A percentile compares a stretch with the other conserved stretches of the same genome.
These are phyloP conservation scores for Rhagoletis pomonella DNA, from an alignment of 1,140 invertebrate genomes.

Conservation along the genomic window DNA sequence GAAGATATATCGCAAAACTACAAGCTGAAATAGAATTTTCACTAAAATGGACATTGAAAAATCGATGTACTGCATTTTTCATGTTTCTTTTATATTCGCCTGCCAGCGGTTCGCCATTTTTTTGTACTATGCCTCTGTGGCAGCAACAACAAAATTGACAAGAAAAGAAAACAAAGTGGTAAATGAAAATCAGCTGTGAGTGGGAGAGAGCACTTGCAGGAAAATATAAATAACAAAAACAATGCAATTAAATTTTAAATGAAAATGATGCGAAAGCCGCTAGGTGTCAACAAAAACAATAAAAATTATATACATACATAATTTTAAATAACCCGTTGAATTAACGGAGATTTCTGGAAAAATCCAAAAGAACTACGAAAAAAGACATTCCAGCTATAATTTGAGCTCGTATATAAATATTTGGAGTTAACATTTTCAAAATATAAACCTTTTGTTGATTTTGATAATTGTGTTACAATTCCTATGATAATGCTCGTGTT, in stretches of 20 bases:
- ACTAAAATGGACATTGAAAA: background rate
- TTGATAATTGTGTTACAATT: no score
- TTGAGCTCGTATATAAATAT: no score
- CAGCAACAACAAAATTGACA: background rate
- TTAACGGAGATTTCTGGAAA: no score
- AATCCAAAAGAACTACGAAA: no score
- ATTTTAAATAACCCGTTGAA: no score
- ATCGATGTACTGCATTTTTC: slow-evolving; percentile 34
- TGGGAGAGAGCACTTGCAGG: background rate
- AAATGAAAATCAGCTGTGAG: background rate
- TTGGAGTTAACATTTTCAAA: no score
- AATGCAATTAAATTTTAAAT: background rate
- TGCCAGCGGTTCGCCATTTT: background rate
- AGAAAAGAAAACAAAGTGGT: slow-evolving; percentile 5
- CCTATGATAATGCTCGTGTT: no score
- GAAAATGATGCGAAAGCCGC: slow-evolving; percentile 2
- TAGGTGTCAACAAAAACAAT: background rate
- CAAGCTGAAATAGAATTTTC: background rate
- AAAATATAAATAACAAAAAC: background rate
- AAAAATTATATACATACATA: background rate
- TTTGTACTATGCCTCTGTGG: background rate
- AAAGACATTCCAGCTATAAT: no score
- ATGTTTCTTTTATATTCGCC: background rate
- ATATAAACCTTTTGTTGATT: no score
- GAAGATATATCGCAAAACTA: no score